These are phyloP conservation scores for Melipona quadrifasciata DNA, from an alignment of 1,140 invertebrate genomes.

Conservation along the genomic window DNA sequence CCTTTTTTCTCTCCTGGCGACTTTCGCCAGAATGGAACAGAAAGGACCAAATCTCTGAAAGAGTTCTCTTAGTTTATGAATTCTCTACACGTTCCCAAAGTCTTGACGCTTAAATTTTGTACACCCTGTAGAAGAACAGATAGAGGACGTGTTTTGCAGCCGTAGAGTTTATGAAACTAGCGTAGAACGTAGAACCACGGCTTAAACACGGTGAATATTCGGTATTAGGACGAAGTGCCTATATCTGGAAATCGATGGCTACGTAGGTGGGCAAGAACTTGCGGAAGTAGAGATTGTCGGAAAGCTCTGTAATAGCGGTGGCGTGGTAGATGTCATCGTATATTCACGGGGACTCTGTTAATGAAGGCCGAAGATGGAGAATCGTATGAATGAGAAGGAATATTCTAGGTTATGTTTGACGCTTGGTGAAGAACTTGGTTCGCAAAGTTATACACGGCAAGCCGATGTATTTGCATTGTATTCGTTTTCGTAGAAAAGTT, in stretches of 20 bases:
- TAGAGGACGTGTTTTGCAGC: not conserved
- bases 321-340: slow-evolving; percentile 5
- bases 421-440: not conserved
- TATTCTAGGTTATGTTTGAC: not conserved
- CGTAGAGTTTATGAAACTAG: not conserved
- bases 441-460: not conserved
- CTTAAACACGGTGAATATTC: not conserved
- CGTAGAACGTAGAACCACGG: not conserved
- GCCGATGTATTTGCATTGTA: no score
- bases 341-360: not conserved
- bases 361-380: slow-evolving; percentile 10
- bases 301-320: not conserved
- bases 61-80: no score
- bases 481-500: no score
- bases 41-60: no score
- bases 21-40: no score
- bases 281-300: slow-evolving; percentile 16
- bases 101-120: no score
- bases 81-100: no score
- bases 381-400: not conserved
- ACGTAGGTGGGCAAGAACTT: not conserved
- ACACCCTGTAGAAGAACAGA: not conserved
- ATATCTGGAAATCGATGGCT: slow-evolving; percentile 7
- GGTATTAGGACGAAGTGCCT: not conserved
- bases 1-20: no score